A percentile compares a stretch with the other conserved stretches of the same genome.
Evolutionary conservation across 2,888 invertebrate genomes (phyloP).

Genomic region (Zygothrica quintamaculata): DNA sequence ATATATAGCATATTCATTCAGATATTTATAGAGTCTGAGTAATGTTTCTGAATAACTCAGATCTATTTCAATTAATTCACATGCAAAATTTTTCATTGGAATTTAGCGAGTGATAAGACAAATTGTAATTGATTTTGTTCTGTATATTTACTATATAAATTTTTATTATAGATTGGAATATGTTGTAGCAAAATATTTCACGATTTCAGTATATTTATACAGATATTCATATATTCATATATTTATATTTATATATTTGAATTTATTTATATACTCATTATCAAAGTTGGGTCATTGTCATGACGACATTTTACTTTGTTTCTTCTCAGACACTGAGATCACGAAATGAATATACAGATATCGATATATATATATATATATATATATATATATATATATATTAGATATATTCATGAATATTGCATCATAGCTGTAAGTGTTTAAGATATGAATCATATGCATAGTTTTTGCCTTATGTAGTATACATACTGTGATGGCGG

Average conservation of each 20-base stretch:
- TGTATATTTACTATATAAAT: too few relatives aligned
- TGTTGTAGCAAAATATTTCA: too few relatives aligned
- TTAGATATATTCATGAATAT: conserved; percentile 49
- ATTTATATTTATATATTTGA: background rate
- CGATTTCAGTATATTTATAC: conserved; percentile 6
- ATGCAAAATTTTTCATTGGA: too few relatives aligned
- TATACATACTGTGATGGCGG: background rate
- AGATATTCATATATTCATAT: background rate
- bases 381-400: too few relatives aligned
- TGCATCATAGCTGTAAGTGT: conserved; percentile 37
- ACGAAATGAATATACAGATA: too few relatives aligned
- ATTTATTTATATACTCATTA: background rate
- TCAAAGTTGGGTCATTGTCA: conserved; percentile 16
- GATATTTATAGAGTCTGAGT: too few relatives aligned
- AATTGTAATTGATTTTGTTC: conserved; percentile 1
- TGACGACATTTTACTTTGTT: conserved; percentile 36
- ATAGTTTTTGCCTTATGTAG: conserved; percentile 9
- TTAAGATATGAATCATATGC: conserved; percentile 42
- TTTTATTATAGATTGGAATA: too few relatives aligned
- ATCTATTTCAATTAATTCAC: too few relatives aligned
- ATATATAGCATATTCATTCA: too few relatives aligned
- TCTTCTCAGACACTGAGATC: conserved; percentile 22
- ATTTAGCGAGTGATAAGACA: background rate
- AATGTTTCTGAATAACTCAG: too few relatives aligned
- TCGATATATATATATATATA: too few relatives aligned